Evolutionary conservation across 2,888 invertebrate species (phyloP), one percentile per base, ranked within the genome.

Genomic region (Eristalis tenax): DNA sequence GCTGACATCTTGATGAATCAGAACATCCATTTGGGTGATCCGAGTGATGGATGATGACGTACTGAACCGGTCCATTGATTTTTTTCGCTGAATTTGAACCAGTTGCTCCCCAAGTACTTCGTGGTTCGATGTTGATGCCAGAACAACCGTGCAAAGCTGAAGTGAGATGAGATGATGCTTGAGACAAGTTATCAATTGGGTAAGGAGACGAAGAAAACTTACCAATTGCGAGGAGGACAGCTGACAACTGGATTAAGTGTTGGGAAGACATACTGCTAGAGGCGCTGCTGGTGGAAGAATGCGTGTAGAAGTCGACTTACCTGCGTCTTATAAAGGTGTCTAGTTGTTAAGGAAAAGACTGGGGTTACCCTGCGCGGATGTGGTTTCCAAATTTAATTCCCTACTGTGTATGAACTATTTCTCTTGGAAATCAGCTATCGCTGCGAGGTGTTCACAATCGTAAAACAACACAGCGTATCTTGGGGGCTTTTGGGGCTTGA

Each of bases 21-120:
- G 93, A 92, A 91, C 96, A 96, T 0, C 95, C 95, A 0, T 92
- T 93, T 0, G 93, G 94, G 4, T 95, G 95, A 90, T 95, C 95
- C 0, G 95, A 95, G 91, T 96, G 96, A 90, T 96, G 96, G 78
- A 96, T 95, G 83, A 96, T 94, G 38, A 96, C 96, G 90, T 94
- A 95, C 0, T 95, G 94, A 0, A 95, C 95, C 0, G 96, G 95
- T 3, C 91, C 91, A 13, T 92, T 93, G 10, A 91, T 89, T 89
- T 95, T 93, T 0, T 93, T 91, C 2, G 92, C 91, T 0, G 91
- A 90, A 6, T 92, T 94, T 0, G 95, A 93, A 0, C 94, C 92
- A 0, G 89, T 90, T 0, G 95, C 96, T 0, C 93, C 93, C 96
- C 96, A 96, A 28, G 92, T 90, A 82, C 93, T 92, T 80, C 92